Evolutionary conservation across 2,113 vertebrate genomes (phyloP), one percentile per base, ranked within the genome.

Genomic region (human (Homo sapiens)): DNA sequence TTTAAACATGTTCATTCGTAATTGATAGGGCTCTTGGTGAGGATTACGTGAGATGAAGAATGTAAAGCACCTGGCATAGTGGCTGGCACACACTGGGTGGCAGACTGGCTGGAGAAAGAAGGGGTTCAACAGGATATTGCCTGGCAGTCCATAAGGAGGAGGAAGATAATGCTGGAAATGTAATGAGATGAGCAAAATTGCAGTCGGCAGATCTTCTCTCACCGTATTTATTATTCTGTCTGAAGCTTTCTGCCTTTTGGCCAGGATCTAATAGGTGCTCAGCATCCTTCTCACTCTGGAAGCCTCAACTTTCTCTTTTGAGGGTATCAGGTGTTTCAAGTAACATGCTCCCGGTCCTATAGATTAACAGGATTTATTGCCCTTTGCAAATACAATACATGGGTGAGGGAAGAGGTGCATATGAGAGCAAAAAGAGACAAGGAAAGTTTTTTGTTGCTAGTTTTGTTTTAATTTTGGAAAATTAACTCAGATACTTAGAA

Each of bases 381-480:
- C 35, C 40, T 66, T 91, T 20, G 83, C 61, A 79, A 64, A 90
- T 32, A 59, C 27, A 83, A 55, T 20, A n/a, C 25, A 48, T 43
- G 55, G 40, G 6, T 18, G 9, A 70, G 12, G 32, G 32, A 64
- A 52, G 38, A 22, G 0, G 10, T 38, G 45, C 20, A 38, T 22
- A 43, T 35, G n/a, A 4, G 11, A 13, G 18, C 4, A 30, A 48
- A 52, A 32, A 20, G 1, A 16, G 22, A 48, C 1, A 30, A 32
- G 40, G 10, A 25, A 91, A 23, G 4, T 30, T 76, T 35, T 27
- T n/a, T 61, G 3, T 48, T 92, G 25, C 52, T 72, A 27, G 61
- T 73, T 96, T 55, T 61, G 50, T 64, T 97, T 94, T 66, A 89
- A 78, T 90, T 90, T 90, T 89, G n/a, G 35, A 83, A 89, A 86